Base-by-base conservation (phyloP, 2,113 vertebrate genomes). In the Geococcyx californianus region DNA sequence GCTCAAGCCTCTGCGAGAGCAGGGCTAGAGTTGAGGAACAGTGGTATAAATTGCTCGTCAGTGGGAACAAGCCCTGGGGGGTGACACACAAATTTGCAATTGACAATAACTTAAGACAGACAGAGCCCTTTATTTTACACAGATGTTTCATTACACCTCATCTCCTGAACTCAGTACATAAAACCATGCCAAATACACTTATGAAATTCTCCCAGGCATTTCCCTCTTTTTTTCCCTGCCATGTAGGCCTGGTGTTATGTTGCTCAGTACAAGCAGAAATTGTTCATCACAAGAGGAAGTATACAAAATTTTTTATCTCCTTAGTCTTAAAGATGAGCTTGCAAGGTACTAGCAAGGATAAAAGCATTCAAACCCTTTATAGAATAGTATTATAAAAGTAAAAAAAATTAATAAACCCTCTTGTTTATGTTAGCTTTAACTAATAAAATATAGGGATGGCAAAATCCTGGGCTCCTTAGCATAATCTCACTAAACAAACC, bases 131-230 rank as follows among this genome's bases (percentile, higher is more conserved):
- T 60, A 91, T 77, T 59, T 80, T 75, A 77, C 60, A 56, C 89
- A 92, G 85, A 67, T 77, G 59, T 91, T 96, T 90, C 75, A 66
- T 84, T 95, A 92, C 93, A 97, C 76, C 68, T 93, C 93, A 84
- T 89, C 81, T 87, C 60, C 74, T 59, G 73, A 55, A 64, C 45
- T 36, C 54, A 64, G 42, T 67, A 84, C 66, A 67, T 81, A 79
- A 92, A 92, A 88, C 80, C 67, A 55, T 67, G 49, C 66, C 77
- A 87, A 92, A 94, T 66, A 73, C 3, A 2, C 64, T 87, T 84
- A 67, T 75, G 94, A 88, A 87, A 64, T 0, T n/a, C 75, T 95
- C n/a, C 31, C 49, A 76, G 82, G 79, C 60, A 70, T 88, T 87
- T 86, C 67, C 52, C 72, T 87, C 59, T 87, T 78, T 45, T 51